A percentile compares a stretch with the other conserved stretches of the same genome.
These are phyloP conservation scores for Daboia siamensis DNA, from an alignment of 2,113 vertebrate genomes.

Conservation along the genomic window DNA sequence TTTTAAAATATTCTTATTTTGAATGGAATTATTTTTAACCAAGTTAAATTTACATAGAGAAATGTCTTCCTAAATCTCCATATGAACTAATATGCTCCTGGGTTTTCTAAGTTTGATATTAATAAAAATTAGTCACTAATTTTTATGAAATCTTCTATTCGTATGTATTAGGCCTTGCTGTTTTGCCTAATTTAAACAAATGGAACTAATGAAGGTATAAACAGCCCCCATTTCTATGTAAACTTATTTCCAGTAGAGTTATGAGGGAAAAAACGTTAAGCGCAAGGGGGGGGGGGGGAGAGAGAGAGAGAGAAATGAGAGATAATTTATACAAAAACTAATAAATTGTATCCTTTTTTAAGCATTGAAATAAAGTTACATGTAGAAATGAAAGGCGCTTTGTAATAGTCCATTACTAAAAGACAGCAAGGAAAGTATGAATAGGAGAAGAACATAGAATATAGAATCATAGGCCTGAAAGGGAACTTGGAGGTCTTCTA, in stretches of 20 bases:
- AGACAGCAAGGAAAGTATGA: neutral
- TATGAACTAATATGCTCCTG: neutral
- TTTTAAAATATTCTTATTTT: neutral
- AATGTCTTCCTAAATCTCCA: neutral
- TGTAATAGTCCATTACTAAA: neutral
- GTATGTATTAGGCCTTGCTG: neutral
- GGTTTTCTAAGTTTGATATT: neutral
- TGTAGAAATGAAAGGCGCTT: neutral
- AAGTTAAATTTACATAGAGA: neutral
- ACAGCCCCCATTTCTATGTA: neutral
- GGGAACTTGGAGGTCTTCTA: too few species aligned
- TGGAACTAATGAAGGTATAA: neutral
- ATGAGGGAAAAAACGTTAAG: neutral
- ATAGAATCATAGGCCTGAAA: too few species aligned
- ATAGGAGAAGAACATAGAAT: neutral
- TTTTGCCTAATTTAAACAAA: neutral
- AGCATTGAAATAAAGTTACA: neutral
- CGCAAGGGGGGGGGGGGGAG: too few species aligned
- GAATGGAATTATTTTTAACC: neutral
- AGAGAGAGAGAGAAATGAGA: neutral
- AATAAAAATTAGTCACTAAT: neutral
- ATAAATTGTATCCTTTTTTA: neutral
- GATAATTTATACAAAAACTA: neutral
- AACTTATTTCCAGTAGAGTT: neutral
- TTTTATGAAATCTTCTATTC: neutral